Evolutionary conservation across 2,797 vertebrate genomes (phyloP).

Genomic region (Argyrosomus regius): DNA sequence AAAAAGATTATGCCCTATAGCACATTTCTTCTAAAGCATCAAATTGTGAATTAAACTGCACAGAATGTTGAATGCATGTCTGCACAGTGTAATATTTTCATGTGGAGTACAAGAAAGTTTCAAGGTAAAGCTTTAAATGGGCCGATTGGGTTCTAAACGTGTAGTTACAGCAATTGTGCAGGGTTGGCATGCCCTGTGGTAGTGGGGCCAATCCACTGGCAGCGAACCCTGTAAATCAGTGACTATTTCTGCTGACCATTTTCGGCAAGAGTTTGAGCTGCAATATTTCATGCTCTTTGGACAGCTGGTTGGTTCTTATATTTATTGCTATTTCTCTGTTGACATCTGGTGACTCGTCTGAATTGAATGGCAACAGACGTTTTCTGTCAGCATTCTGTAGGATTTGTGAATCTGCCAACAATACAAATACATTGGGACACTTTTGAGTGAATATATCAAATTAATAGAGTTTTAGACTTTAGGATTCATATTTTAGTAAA

Average conservation of each 20-base stretch:
- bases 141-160: too few relatives aligned
- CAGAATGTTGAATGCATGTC: too few relatives aligned
- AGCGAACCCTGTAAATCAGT: too few relatives aligned
- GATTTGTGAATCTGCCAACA: conserved; percentile 21
- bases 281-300: not conserved
- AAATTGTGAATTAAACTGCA: too few relatives aligned
- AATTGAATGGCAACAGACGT: not conserved
- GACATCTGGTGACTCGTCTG: conserved; percentile 18
- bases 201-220: too few relatives aligned
- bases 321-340: conserved; percentile 5
- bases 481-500: not conserved
- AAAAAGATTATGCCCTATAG: too few relatives aligned
- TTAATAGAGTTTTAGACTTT: not conserved
- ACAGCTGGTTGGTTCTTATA: conserved; percentile 13
- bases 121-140: too few relatives aligned
- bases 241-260: not conserved
- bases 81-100: too few relatives aligned
- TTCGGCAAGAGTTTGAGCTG: not conserved
- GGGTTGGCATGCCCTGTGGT: too few relatives aligned
- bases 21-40: too few relatives aligned
- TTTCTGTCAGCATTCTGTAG: not conserved
- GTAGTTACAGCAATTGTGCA: too few relatives aligned
- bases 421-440: conserved; percentile 9
- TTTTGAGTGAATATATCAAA: not conserved
- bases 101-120: too few relatives aligned